Percentiles rank a stretch among this genome's conserved stretches.
These are phyloP conservation scores for Ochropleura leucogaster DNA, from an alignment of 2,888 invertebrate species.

Conservation along the genomic window DNA sequence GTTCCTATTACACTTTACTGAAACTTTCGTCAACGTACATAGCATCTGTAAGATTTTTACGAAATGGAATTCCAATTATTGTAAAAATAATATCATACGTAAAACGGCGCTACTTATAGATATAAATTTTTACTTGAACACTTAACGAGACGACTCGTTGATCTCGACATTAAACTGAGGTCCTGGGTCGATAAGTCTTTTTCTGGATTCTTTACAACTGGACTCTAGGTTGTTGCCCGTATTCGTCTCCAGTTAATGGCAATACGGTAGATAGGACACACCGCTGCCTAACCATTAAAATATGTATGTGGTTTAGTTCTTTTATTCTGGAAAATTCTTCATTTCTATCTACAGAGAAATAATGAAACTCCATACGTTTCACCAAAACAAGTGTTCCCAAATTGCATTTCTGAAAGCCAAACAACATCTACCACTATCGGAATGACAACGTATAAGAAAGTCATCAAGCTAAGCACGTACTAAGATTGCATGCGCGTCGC, in stretches of 20 bases:
- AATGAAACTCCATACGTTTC: neutral
- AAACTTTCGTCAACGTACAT: neutral
- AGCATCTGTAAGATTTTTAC: neutral
- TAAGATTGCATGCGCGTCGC: conserved; percentile 55
- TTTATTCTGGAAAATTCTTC: neutral
- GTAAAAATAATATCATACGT: neutral
- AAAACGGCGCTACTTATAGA: neutral
- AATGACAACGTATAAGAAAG: conserved; percentile 25
- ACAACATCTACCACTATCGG: conserved; percentile 10
- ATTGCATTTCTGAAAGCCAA: conserved; percentile 9
- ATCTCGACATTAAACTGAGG: neutral
- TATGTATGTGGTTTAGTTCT: neutral
- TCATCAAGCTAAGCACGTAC: conserved; percentile 41
- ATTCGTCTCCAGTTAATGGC: neutral
- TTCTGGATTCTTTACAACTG: neutral
- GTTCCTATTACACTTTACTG: neutral
- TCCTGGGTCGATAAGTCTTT: too few species aligned
- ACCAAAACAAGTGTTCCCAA: neutral
- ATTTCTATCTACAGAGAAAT: neutral
- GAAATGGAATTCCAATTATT: neutral
- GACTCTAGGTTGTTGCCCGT: neutral
- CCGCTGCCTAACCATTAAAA: neutral
- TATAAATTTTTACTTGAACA: neutral
- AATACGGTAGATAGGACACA: too few species aligned
- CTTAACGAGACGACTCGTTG: neutral